phyloP scores from a whole-genome alignment of 2,888 invertebrate genomes.

The Orthosia gracilis region DNA sequence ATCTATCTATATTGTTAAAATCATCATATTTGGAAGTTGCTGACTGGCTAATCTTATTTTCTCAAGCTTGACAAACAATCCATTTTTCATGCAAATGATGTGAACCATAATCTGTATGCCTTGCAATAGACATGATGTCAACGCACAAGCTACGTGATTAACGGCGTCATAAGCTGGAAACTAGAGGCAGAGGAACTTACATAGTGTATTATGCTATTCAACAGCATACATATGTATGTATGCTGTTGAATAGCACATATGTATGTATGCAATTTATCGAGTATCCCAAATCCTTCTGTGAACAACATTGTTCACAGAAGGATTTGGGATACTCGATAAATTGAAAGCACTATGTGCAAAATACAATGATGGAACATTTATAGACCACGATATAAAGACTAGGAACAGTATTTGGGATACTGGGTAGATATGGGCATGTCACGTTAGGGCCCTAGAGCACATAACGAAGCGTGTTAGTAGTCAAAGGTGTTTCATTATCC shows the following conservation, averaged over 20 bases:
- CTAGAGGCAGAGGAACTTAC: not conserved
- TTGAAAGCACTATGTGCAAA: constrained; percentile 2
- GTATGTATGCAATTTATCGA: too few relatives aligned
- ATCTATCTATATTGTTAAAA: not conserved
- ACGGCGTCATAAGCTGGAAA: not conserved
- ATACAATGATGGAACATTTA: not conserved
- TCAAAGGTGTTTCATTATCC: too few relatives aligned
- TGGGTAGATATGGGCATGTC: not conserved
- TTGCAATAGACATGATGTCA: constrained; percentile 21
- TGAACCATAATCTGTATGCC: constrained; percentile 3
- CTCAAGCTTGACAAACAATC: not conserved
- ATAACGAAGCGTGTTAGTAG: not conserved
- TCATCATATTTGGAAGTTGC: not conserved
- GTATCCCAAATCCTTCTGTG: too few relatives aligned
- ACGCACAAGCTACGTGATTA: constrained; percentile 3
- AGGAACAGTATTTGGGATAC: not conserved
- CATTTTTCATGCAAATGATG: not conserved
- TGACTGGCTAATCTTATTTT: not conserved
- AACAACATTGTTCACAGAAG: not conserved
- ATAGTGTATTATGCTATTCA: constrained; percentile 13
- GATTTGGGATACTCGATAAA: constrained; percentile 14
- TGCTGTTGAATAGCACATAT: too few relatives aligned
- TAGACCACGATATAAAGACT: not conserved
- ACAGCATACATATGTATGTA: constrained; percentile 6
- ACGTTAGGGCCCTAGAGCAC: too few relatives aligned